These are phyloP conservation scores for Cathartes aura DNA, from an alignment of 2,113 vertebrate genomes.

Conservation along the genomic window DNA sequence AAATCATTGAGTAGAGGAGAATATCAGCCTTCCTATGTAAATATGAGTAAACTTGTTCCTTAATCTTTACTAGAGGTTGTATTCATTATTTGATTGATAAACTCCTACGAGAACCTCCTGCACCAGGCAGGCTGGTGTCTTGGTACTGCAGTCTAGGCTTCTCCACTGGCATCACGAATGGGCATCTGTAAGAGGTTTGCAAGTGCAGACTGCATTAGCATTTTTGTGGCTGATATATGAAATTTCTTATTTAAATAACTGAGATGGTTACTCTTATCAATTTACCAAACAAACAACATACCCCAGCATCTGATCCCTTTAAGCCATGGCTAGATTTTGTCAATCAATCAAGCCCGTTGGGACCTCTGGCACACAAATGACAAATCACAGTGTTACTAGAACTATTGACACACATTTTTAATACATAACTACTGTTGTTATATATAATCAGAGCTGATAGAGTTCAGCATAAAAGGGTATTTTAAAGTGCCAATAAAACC, in stretches of 20 bases:
- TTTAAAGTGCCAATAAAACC: slow-evolving; percentile 71
- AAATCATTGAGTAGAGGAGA: neutral
- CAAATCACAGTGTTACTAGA: neutral
- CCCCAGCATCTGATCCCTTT: neutral
- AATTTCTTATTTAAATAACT: neutral
- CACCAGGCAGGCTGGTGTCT: neutral
- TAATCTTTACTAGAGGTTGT: neutral
- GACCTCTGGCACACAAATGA: slow-evolving; percentile 23
- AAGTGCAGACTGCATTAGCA: neutral
- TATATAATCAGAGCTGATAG: slow-evolving; percentile 54
- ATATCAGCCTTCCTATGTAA: neutral
- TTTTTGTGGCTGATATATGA: neutral
- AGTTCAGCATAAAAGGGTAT: slow-evolving; percentile 60
- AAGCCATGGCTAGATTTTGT: neutral
- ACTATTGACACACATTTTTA: slow-evolving; percentile 64
- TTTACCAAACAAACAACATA: neutral
- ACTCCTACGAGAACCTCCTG: neutral
- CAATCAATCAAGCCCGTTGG: neutral
- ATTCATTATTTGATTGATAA: neutral
- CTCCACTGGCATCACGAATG: neutral
- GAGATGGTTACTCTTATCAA: neutral
- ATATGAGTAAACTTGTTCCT: neutral
- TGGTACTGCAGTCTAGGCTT: neutral
- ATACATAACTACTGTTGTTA: slow-evolving; percentile 57
- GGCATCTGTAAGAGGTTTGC: neutral